Conservation (phyloP, 1,140 invertebrate species). For the Macrobrachium nipponense region DNA sequence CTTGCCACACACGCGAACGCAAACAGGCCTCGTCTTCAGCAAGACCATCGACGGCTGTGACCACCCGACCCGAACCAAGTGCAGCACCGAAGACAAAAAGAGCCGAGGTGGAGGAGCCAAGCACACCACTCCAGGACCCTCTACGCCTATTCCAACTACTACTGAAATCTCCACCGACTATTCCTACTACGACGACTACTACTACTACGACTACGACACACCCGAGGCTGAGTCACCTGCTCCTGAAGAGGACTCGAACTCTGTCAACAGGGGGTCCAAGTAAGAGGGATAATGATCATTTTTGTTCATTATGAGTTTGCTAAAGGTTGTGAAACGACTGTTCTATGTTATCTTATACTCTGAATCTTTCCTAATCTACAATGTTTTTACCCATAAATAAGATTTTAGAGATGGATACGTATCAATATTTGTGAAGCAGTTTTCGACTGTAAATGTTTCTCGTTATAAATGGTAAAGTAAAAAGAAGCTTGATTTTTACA, state of each 20-base stretch:
- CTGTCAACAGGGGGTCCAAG: slow-evolving; percentile 17
- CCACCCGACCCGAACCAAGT: slow-evolving; percentile 88
- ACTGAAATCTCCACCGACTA: slow-evolving; percentile 52
- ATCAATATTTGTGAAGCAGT: slow-evolving; percentile 1
- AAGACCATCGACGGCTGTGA: slow-evolving; percentile 92
- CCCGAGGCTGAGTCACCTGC: not conserved
- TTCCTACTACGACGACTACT: slow-evolving; percentile 62
- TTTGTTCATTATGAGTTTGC: not conserved
- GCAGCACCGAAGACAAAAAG: slow-evolving; percentile 67
- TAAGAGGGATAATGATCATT: not conserved
- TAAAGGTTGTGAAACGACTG: not conserved
- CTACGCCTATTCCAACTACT: slow-evolving; percentile 62
- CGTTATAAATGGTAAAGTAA: not conserved
- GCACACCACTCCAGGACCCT: slow-evolving; percentile 39
- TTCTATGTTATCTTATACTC: no score
- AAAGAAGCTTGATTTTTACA: no score
- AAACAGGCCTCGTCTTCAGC: slow-evolving; percentile 85
- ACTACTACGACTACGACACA: slow-evolving; percentile 40
- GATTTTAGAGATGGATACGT: no score
- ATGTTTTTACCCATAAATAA: no score
- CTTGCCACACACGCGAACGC: not conserved
- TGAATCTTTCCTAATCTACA: no score
- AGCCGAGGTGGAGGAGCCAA: slow-evolving; percentile 42
- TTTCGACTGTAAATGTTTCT: slow-evolving; percentile 6
- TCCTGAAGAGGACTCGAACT: not conserved